Evolutionary conservation across 2,797 vertebrate genomes (phyloP).

Genomic region (Melopsittacus undulatus): DNA sequence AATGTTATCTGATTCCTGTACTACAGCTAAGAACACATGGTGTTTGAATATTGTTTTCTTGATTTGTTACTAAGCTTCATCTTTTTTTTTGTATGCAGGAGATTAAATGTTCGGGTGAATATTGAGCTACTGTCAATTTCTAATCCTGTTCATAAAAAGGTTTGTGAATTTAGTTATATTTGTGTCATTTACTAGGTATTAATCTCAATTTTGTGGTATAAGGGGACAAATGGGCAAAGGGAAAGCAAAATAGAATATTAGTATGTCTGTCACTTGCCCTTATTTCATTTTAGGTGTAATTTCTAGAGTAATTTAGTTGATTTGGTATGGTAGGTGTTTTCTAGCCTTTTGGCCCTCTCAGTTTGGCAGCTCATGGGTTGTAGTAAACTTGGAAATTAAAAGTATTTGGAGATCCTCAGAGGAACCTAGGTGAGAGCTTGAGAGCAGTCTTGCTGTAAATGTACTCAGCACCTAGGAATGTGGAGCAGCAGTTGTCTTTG

Average conservation of each 20-base stretch:
- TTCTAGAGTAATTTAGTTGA: neutral
- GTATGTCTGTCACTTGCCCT: neutral
- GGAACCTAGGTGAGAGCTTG: fast-evolving
- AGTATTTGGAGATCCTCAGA: neutral
- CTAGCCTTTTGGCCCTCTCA: neutral
- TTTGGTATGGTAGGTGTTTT: fast-evolving
- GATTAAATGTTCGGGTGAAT: conserved; percentile 83
- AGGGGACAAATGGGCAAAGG: neutral
- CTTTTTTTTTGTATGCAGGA: conserved; percentile 78
- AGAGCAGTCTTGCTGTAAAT: neutral
- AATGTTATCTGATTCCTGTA: neutral
- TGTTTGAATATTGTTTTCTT: neutral
- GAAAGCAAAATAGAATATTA: neutral
- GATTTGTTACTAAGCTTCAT: neutral
- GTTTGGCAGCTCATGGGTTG: neutral
- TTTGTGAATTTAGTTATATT: conserved; percentile 67
- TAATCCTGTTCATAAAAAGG: conserved; percentile 88
- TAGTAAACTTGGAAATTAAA: neutral
- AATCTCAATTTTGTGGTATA: neutral
- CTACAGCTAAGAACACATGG: fast-evolving
- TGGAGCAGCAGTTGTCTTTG: neutral
- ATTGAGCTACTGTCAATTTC: conserved; percentile 86
- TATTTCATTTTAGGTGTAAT: neutral
- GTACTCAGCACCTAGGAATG: neutral
- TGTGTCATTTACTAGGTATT: neutral